Conservation (phyloP, 2,113 vertebrate species). For the Anolis carolinensis region DNA sequence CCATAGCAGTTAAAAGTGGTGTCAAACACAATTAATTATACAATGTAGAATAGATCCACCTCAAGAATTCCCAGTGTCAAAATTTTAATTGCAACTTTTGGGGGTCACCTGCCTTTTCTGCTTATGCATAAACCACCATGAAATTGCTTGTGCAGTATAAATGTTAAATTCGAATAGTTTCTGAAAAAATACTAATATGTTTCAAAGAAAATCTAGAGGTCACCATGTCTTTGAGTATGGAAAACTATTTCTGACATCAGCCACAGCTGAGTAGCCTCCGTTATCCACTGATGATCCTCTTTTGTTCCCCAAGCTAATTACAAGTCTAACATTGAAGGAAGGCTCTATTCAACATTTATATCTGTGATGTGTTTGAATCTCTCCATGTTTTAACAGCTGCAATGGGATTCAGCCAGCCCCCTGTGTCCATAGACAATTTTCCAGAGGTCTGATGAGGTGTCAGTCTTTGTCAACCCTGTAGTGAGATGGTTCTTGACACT, state of each 20-base stretch:
- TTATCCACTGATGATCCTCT: constrained; percentile 10
- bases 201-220: not conserved
- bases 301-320: constrained; percentile 36
- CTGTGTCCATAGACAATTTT: constrained; percentile 52
- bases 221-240: not conserved
- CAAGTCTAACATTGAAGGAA: constrained; percentile 2
- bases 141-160: not conserved
- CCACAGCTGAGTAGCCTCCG: not conserved
- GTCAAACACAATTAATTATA: too few species aligned
- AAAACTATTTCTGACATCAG: constrained; percentile 1
- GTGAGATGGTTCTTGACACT: constrained; percentile 69
- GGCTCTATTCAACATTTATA: not conserved
- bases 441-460: constrained; percentile 52
- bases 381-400: constrained; percentile 23
- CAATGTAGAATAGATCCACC: too few species aligned
- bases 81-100: not conserved
- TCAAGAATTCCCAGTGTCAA: not conserved
- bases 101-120: not conserved
- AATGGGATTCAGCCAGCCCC: constrained; percentile 24
- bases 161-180: not conserved
- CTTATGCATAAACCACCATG: not conserved
- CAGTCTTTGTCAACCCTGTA: constrained; percentile 65
- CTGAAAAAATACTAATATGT: rapidly evolving
- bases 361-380: not conserved
- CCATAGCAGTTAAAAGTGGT: too few species aligned